Percentiles rank a stretch among this genome's conserved stretches.
phyloP scores from a whole-genome alignment of 2,888 invertebrate species.

The Nomada flava region DNA sequence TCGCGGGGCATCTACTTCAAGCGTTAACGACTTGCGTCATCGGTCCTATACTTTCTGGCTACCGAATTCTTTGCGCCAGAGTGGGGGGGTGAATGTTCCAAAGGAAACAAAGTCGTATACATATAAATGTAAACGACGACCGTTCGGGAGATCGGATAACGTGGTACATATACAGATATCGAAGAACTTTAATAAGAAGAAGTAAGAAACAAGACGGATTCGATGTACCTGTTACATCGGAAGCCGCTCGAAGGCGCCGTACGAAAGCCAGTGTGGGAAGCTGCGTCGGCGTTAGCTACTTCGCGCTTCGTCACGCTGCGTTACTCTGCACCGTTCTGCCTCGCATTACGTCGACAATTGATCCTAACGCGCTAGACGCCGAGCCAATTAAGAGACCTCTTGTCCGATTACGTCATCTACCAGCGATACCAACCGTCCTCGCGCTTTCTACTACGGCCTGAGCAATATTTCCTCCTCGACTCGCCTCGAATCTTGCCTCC shows the following conservation, averaged over 20 bases:
- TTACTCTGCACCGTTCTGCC: conserved; percentile 51
- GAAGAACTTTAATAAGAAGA: conserved; percentile 2
- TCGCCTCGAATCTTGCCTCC: conserved; percentile 13
- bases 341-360: conserved; percentile 75
- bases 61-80: neutral
- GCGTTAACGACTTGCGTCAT: conserved; percentile 26
- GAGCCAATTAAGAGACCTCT: conserved; percentile 76
- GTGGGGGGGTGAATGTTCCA: neutral
- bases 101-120: neutral
- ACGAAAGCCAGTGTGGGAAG: conserved; percentile 72
- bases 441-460: conserved; percentile 40
- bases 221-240: conserved; percentile 58
- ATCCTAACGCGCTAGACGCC: conserved; percentile 78
- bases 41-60: conserved; percentile 12
- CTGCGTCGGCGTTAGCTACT: conserved; percentile 73
- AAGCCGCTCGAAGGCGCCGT: conserved; percentile 55
- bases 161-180: neutral
- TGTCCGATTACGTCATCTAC: conserved; percentile 65
- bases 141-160: neutral
- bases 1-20: conserved; percentile 3
- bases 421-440: conserved; percentile 45
- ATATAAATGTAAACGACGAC: neutral
- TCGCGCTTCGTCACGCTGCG: conserved; percentile 50
- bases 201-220: conserved; percentile 12
- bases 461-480: conserved; percentile 35